Evolutionary conservation across 1,140 invertebrate genomes (phyloP).

Genomic region (Pseudomyrmex cubaensis): DNA sequence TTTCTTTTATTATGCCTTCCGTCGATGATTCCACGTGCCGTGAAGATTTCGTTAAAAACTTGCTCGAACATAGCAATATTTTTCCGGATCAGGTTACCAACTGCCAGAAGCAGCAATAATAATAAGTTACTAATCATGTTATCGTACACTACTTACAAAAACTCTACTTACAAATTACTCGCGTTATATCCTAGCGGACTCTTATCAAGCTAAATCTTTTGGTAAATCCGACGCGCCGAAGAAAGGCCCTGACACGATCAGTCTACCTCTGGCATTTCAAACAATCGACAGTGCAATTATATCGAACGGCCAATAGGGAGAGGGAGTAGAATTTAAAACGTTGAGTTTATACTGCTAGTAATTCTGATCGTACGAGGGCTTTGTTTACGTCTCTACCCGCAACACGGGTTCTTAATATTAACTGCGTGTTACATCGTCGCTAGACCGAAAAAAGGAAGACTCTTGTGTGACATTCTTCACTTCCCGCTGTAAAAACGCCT

Average conservation of each 20-base stretch:
- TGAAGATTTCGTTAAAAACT: neutral
- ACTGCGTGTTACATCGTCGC: constrained; percentile 27
- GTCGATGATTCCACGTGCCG: neutral
- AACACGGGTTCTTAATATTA: constrained; percentile 39
- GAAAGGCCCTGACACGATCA: neutral
- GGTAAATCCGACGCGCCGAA: constrained; percentile 78
- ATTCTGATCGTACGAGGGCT: constrained; percentile 31
- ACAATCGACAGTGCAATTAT: neutral
- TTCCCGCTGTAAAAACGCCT: constrained; percentile 31
- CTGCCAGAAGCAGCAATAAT: constrained; percentile 40
- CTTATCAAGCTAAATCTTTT: constrained; percentile 78
- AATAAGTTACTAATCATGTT: constrained; percentile 78
- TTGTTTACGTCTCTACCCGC: constrained; percentile 8
- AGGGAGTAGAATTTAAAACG: neutral
- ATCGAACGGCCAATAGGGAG: neutral
- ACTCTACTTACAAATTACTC: constrained; percentile 80
- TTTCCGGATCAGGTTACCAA: constrained; percentile 1
- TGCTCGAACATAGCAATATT: neutral
- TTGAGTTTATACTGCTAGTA: neutral
- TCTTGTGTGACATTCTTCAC: constrained; percentile 59
- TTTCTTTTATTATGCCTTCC: neutral
- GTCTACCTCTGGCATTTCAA: neutral
- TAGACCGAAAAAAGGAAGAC: constrained; percentile 74
- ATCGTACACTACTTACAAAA: constrained; percentile 84
- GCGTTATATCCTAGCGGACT: constrained; percentile 67